phyloP scores from a whole-genome alignment of 2,888 invertebrate genomes.

The Drosophila leonis region DNA sequence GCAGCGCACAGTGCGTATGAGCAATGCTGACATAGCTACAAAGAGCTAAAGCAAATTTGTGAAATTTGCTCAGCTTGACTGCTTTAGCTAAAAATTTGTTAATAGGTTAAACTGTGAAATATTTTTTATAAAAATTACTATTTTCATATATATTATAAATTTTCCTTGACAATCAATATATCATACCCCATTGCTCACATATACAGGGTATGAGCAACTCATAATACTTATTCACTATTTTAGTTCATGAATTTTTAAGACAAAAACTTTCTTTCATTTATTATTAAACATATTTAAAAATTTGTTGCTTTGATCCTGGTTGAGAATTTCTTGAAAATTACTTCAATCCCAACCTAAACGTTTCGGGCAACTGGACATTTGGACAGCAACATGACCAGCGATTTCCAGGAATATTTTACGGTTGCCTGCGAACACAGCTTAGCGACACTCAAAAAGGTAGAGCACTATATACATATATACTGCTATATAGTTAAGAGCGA shows the following conservation, averaged over 20 bases:
- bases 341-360: conserved; percentile 3
- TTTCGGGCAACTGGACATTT: conserved; percentile 31
- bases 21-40: conserved; percentile 21
- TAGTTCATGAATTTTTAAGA: conserved; percentile 14
- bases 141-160: not conserved
- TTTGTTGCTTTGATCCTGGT: conserved; percentile 2
- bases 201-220: not conserved
- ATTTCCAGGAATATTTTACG: conserved; percentile 61
- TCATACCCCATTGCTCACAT: no score
- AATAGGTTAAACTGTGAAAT: no score
- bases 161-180: not conserved
- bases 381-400: conserved; percentile 59
- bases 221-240: not conserved
- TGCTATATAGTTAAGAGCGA: conserved; percentile 13
- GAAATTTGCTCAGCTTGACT: not conserved
- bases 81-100: not conserved
- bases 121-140: no score
- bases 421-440: conserved; percentile 18
- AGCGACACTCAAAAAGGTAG: conserved; percentile 10
- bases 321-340: conserved; percentile 14
- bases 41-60: not conserved
- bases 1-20: conserved; percentile 56
- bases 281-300: conserved; percentile 1
- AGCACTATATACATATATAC: not conserved
- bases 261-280: conserved; percentile 1